Conservation (phyloP, 2,888 invertebrate genomes). For the Cloeon dipterum region DNA sequence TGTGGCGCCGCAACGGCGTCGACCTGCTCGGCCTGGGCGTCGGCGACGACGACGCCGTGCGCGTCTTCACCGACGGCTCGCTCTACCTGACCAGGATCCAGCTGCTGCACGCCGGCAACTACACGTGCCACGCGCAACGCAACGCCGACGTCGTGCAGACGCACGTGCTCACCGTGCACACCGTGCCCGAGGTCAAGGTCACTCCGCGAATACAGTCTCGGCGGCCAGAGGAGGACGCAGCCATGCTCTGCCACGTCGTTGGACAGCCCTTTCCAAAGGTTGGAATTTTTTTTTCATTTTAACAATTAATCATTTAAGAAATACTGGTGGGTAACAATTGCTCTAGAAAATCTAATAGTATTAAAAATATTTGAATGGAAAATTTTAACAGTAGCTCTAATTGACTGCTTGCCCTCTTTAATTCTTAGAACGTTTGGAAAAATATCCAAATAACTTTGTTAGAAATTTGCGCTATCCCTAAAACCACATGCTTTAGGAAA, state of each 20-base stretch:
- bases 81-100: slow-evolving; percentile 48
- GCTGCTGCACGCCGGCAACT: slow-evolving; percentile 51
- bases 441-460: no score
- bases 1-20: slow-evolving; percentile 43
- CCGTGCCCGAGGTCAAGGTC: slow-evolving; percentile 46
- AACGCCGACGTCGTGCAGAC: slow-evolving; percentile 50
- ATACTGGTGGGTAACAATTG: no score
- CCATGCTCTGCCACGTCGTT: slow-evolving; percentile 46
- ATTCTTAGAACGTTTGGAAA: no score
- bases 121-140: slow-evolving; percentile 47
- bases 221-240: slow-evolving; percentile 38
- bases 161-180: slow-evolving; percentile 46
- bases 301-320: no score
- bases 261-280: slow-evolving; percentile 46
- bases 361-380: no score
- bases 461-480: no score
- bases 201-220: slow-evolving; percentile 43
- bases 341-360: no score
- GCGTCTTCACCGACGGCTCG: slow-evolving; percentile 50
- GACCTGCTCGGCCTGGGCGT: slow-evolving; percentile 28
- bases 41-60: slow-evolving; percentile 16
- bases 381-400: no score
- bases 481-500: no score
- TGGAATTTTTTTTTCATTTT: no score
- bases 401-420: no score